Evolutionary conservation across 92 coral and sea anemone species (phyloP), one percentile per base, ranked within the genome.

Genomic region (Bergia puertoricense): DNA sequence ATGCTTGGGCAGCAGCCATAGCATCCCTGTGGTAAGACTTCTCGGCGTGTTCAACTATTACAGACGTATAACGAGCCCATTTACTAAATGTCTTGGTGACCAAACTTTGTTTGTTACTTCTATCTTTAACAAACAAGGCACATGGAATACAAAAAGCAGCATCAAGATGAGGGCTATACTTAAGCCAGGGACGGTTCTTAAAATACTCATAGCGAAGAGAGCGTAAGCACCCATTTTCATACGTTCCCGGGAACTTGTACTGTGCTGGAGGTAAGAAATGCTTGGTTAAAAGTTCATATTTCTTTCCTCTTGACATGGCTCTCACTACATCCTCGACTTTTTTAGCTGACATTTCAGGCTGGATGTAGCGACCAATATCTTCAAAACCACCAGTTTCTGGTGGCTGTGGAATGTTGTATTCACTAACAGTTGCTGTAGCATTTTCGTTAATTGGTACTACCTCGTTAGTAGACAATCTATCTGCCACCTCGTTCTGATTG

Each of bases 141-240:
- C 91, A 83, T 67, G 81, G 85, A 44, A 85, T 85, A 73, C 91
- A 89, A 42, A 89, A 85, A 74, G 91, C 89, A 36, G 88, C 88
- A 89, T 89, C 88, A 89, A 89, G 88, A 89, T 83, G 72, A 22
- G 91, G 91, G 83, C 91, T 89, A 59, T 84, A 89, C 88, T 89
- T 89, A 72, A 89, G 41, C 88, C 88, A 83, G 85, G 91, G 91
- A 81, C 91, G 91, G 59, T 89, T 82, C 59, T 89, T 89, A n/a
- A 71, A 51, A 67, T 88, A 81, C 9, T 88, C 87, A 57, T 67
- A 81, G 57, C 74, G 90, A 88, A 88, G 81, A 39, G 90, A 88
- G 44, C 90, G 90, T 39, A 39, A 88, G 90, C 87, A 88, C 44
- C 90, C 90, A 81, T 88, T 88, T 51, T 88, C 90, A 88, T 51